These are phyloP conservation scores for Drosophila borealis DNA, from an alignment of 2,888 invertebrate species.

Conservation along the genomic window DNA sequence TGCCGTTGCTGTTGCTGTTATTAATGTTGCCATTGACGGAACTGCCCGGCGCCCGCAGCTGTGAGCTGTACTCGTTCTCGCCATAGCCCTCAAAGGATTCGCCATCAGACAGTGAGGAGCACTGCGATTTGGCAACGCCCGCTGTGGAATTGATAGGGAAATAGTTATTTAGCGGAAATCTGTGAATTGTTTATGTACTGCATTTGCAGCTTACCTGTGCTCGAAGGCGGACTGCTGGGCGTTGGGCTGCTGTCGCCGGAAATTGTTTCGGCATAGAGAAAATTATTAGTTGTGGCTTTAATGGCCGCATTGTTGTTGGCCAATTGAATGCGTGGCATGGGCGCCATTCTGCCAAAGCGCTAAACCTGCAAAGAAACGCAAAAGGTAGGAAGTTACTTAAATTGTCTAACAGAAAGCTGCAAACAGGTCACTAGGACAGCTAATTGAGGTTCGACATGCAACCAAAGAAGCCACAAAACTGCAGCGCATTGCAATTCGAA, in stretches of 20 bases:
- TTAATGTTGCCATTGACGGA: conserved; percentile 30
- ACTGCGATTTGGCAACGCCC: conserved; percentile 85
- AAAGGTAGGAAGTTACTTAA: conserved; percentile 16
- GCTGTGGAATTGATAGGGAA: conserved; percentile 19
- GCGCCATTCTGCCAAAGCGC: conserved; percentile 73
- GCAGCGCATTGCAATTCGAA: conserved; percentile 23
- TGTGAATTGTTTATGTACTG: conserved; percentile 3
- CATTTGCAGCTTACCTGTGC: conserved; percentile 78
- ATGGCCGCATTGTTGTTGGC: conserved; percentile 55
- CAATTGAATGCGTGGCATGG: conserved; percentile 80
- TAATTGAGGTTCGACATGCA: conserved; percentile 46
- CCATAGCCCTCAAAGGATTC: conserved; percentile 94
- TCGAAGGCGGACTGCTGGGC: conserved; percentile 84
- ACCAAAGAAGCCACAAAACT: conserved; percentile 41
- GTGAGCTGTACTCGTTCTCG: conserved; percentile 85
- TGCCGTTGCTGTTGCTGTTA: conserved; percentile 30
- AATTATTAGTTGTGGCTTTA: conserved; percentile 63
- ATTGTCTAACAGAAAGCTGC: conserved; percentile 15
- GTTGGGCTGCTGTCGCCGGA: conserved; percentile 84
- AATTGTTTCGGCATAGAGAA: conserved; percentile 75
- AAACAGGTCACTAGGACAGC: conserved; percentile 66
- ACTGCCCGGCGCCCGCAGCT: conserved; percentile 35
- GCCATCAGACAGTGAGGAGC: conserved; percentile 89
- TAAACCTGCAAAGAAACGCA: conserved; percentile 27
- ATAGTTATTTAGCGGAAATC: background rate